Evolutionary conservation across 2,888 invertebrate species (phyloP).

Genomic region (Morpho achilles): DNA sequence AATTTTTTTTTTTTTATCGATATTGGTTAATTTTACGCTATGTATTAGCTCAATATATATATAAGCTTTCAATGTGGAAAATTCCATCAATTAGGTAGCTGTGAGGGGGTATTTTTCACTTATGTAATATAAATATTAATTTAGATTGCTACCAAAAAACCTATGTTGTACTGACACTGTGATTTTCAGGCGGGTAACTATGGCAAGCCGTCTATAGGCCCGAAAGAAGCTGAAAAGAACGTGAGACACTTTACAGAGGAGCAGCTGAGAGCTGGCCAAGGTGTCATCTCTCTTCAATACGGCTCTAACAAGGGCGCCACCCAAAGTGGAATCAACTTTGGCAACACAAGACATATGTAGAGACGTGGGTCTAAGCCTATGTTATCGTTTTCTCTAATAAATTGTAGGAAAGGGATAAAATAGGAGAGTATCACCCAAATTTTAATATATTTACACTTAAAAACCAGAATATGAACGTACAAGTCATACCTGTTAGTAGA

Average conservation of each 20-base stretch:
- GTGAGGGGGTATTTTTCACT: too few species aligned
- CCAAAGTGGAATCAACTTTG: conserved; percentile 97
- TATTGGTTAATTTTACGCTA: too few species aligned
- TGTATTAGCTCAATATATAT: too few species aligned
- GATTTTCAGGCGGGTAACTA: conserved; percentile 85
- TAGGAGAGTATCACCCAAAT: background rate
- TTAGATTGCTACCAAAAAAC: background rate
- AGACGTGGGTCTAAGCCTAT: conserved; percentile 9
- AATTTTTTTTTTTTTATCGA: too few species aligned
- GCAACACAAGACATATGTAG: conserved; percentile 98
- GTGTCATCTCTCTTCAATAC: conserved; percentile 96
- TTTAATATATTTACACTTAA: conserved; percentile 2
- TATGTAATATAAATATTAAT: too few species aligned
- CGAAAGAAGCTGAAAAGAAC: conserved; percentile 97
- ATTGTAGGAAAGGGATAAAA: conserved; percentile 17
- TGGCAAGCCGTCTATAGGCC: conserved; percentile 94
- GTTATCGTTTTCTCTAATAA: conserved; percentile 17
- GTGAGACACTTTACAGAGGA: conserved; percentile 96
- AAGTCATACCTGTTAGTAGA: conserved; percentile 17
- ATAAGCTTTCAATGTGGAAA: too few species aligned
- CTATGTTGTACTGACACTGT: background rate
- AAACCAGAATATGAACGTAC: conserved; percentile 5
- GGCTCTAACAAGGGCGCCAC: conserved; percentile 99
- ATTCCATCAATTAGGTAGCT: too few species aligned
- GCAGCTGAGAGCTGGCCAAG: conserved; percentile 94